Percentiles rank a stretch among this genome's conserved stretches.
Evolutionary conservation across 2,888 invertebrate species (phyloP).

Genomic region (Neocrepidodera transversa): DNA sequence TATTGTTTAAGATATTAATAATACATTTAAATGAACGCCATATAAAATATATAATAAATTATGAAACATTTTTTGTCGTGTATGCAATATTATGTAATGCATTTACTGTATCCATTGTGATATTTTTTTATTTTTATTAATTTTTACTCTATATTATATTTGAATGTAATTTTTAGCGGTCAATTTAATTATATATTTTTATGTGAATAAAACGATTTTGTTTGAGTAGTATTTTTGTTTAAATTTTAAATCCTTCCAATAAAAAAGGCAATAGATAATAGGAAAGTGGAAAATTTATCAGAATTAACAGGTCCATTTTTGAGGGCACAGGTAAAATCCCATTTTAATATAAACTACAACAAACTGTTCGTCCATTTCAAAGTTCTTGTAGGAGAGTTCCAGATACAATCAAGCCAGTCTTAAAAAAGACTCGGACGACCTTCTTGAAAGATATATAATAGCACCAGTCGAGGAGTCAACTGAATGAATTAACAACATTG

Average conservation of each 20-base stretch:
- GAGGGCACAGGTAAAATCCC: too few species aligned
- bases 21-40: background rate
- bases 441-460: constrained; percentile 34
- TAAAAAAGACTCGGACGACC: constrained; percentile 28
- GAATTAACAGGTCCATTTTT: too few species aligned
- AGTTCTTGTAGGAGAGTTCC: constrained; percentile 32
- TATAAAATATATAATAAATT: background rate
- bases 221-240: background rate
- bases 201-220: constrained; percentile 25
- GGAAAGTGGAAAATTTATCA: too few species aligned
- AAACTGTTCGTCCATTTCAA: constrained; percentile 18
- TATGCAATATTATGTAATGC: constrained; percentile 14
- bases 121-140: constrained; percentile 28
- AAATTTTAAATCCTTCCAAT: too few species aligned
- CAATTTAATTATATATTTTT: constrained; percentile 23
- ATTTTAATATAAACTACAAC: too few species aligned
- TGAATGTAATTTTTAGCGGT: constrained; percentile 15
- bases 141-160: constrained; percentile 20
- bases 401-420: constrained; percentile 25
- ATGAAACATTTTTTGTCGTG: background rate
- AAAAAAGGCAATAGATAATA: too few species aligned
- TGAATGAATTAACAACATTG: constrained; percentile 34
- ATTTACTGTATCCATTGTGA: constrained; percentile 32
- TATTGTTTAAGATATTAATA: background rate
- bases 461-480: constrained; percentile 31